Evolutionary conservation across 2,888 invertebrate genomes (phyloP), one percentile per base, ranked within the genome.

Genomic region (Perithous albicinctus): DNA sequence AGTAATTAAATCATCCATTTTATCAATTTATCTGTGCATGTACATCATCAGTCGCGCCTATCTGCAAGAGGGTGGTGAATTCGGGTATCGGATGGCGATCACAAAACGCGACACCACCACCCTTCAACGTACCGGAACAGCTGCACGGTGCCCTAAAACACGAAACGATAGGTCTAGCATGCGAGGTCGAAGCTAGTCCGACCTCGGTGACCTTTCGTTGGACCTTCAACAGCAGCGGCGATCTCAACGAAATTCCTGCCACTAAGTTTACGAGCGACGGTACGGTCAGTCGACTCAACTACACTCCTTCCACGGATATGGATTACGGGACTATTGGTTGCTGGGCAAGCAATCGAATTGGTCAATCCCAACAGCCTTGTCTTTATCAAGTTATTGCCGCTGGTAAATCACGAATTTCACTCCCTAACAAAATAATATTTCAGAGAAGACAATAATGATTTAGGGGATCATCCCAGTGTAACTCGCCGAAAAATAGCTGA

Each of bases 251-350:
- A 92, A 94, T 97, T 89, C 95, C 97, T 76, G 92, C 94, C 82
- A 95, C 95, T 70, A 95, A 95, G 87, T 94, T 93, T 86, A 93
- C 93, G 61, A 94, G 92, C 86, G 93, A 96, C 82, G 96, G 96
- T 1, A 95, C 95, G 82, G 94, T 95, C 8, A 96, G 96, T 80
- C 95, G 95, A 48, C 94, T 97, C 80, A 97, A 96, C 93, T 98
- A 98, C 93, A 97, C 97, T 1, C 97, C 97, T 0, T 95, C 95
- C 35, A 96, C 96, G 4, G 97, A 98, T 92, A 95, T 97, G 94
- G 98, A 98, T 93, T 98, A 98, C 89, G 97, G 98, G 0, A 97
- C 97, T 10, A 94, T 98, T 78, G 96, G 97, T 64, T 98, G 98
- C 92, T 98, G 96, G 95, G 98, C 97, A 1, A 95, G 95, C 87